Percentiles rank a stretch among this genome's conserved stretches.
phyloP scores from a whole-genome alignment of 2,888 invertebrate genomes.

The Hermaeophaga mercurialis region DNA sequence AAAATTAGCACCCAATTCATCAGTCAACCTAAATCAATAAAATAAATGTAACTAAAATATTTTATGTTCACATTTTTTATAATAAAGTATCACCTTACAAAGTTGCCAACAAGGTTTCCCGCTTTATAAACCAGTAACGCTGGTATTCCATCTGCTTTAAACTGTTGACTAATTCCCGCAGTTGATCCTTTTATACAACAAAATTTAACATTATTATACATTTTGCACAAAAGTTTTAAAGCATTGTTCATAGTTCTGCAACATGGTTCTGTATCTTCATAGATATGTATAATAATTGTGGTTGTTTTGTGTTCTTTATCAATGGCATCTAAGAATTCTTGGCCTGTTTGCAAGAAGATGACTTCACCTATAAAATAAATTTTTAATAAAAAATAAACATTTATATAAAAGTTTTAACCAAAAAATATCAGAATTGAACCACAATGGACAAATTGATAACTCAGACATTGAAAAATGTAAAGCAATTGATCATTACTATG shows the following conservation, averaged over 20 bases:
- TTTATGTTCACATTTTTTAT: too few relatives aligned
- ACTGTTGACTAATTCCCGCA: slow-evolving; percentile 85
- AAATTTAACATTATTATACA: slow-evolving; percentile 87
- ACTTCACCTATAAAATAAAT: slow-evolving; percentile 56
- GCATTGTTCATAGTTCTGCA: slow-evolving; percentile 86
- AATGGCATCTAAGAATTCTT: slow-evolving; percentile 83
- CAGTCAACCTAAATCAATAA: slow-evolving; percentile 62
- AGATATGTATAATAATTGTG: slow-evolving; percentile 87
- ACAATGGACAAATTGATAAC: too few relatives aligned
- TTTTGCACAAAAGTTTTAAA: slow-evolving; percentile 72
- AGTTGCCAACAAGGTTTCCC: slow-evolving; percentile 90
- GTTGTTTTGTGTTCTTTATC: slow-evolving; percentile 86
- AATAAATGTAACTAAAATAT: neutral
- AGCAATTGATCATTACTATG: too few relatives aligned
- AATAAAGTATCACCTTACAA: too few relatives aligned
- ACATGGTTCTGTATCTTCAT: slow-evolving; percentile 72
- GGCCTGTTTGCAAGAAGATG: slow-evolving; percentile 69
- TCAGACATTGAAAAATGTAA: too few relatives aligned
- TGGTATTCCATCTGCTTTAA: slow-evolving; percentile 86
- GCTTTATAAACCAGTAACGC: slow-evolving; percentile 90
- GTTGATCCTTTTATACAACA: slow-evolving; percentile 81
- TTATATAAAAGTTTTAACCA: too few relatives aligned
- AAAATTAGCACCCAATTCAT: slow-evolving; percentile 90
- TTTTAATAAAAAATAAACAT: neutral
- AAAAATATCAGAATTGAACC: too few relatives aligned